phyloP scores from a whole-genome alignment of 1,140 invertebrate genomes.

The Brachionus rotundiformis region DNA sequence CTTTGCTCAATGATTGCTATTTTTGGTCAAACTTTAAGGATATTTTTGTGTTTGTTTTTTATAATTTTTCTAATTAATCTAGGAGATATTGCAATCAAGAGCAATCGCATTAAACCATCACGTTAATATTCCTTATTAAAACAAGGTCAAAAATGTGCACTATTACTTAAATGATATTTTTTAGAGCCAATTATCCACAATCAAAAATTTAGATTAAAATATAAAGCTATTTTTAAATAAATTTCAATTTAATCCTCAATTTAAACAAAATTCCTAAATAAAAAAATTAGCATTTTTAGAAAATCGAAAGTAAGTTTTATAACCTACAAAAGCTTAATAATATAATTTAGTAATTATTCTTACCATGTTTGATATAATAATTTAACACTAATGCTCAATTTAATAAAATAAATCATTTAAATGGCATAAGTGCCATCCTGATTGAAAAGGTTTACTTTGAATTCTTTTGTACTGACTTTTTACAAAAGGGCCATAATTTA shows the following conservation, averaged over 20 bases:
- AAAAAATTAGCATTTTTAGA: background rate
- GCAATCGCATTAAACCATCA: background rate
- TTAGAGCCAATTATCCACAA: background rate
- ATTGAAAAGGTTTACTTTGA: background rate
- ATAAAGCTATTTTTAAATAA: too few relatives aligned
- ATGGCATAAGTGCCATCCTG: background rate
- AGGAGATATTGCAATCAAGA: background rate
- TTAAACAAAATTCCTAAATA: too few relatives aligned
- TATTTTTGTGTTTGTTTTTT: background rate
- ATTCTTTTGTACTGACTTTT: background rate
- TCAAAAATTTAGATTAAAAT: too few relatives aligned
- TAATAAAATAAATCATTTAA: background rate
- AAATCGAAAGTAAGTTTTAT: background rate
- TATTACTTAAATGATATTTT: background rate
- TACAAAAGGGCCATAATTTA: background rate
- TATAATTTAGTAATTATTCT: background rate
- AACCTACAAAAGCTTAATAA: background rate
- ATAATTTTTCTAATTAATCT: background rate
- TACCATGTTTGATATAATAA: background rate
- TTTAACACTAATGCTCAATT: background rate
- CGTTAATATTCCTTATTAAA: background rate
- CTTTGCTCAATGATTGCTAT: slow-evolving; percentile 1
- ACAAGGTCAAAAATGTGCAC: background rate
- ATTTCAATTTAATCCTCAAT: background rate
- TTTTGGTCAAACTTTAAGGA: background rate